phyloP scores from a whole-genome alignment of 2,113 vertebrate species.

The Bubalus kerabau region DNA sequence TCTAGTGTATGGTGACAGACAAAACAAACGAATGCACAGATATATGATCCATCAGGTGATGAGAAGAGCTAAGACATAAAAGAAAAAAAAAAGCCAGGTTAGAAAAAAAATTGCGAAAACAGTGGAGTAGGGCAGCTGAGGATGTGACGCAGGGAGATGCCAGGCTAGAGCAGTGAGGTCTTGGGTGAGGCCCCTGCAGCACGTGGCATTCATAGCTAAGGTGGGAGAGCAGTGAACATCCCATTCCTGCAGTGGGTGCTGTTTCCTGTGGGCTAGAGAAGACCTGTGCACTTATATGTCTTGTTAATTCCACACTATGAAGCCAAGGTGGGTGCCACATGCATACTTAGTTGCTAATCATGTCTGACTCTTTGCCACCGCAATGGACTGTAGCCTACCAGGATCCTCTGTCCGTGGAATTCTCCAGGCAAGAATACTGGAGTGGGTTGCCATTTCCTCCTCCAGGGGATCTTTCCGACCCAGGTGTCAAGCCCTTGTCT shows the following conservation, averaged over 20 bases:
- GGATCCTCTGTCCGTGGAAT: neutral
- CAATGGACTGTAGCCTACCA: neutral
- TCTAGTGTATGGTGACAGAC: neutral
- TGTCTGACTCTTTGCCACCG: neutral
- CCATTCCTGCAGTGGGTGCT: too few species aligned
- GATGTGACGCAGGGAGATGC: neutral
- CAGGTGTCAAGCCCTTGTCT: neutral
- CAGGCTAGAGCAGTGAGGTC: neutral
- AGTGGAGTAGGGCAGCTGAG: neutral
- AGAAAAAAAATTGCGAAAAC: neutral
- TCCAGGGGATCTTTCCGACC: neutral
- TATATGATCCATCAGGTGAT: rapidly evolving
- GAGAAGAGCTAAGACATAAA: neutral
- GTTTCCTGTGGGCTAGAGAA: neutral
- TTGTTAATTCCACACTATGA: rapidly evolving
- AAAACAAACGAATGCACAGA: rapidly evolving
- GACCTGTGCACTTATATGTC: neutral
- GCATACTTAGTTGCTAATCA: neutral
- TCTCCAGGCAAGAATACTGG: neutral
- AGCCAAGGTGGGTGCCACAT: neutral
- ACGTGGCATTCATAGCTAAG: rapidly evolving
- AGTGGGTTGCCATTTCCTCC: neutral
- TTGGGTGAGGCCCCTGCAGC: rapidly evolving
- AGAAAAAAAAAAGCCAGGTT: neutral
- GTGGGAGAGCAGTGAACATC: neutral